Percentiles rank a stretch among this genome's conserved stretches.
phyloP scores from a whole-genome alignment of 2,797 vertebrate genomes.

The Notamacropus eugenii region DNA sequence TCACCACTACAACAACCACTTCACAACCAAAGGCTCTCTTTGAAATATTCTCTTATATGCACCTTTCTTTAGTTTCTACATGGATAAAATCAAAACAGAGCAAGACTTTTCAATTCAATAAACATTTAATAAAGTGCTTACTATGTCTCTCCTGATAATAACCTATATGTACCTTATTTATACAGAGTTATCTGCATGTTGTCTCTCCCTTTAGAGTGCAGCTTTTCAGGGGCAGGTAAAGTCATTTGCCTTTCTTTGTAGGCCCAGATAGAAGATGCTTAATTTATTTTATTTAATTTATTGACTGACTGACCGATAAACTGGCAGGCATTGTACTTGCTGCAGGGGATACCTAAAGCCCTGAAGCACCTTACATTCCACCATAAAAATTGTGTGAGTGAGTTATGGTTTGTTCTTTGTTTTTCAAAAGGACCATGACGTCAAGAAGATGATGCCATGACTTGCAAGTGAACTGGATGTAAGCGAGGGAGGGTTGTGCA shows the following conservation, averaged over 20 bases:
- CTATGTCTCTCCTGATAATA: background rate
- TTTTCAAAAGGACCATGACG: no score
- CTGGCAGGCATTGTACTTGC: background rate
- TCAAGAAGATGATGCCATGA: no score
- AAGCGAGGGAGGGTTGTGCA: no score
- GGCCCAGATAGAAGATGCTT: background rate
- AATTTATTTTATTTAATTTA: background rate
- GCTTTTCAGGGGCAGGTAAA: background rate
- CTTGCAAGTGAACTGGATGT: no score
- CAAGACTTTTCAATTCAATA: background rate
- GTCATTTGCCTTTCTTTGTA: background rate
- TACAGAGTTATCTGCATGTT: background rate
- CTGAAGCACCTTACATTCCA: background rate
- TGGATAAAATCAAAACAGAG: background rate
- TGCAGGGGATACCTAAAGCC: background rate
- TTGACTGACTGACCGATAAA: background rate
- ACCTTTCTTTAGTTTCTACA: background rate
- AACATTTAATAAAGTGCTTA: background rate
- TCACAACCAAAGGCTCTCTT: background rate
- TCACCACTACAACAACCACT: background rate
- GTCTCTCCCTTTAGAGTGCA: background rate
- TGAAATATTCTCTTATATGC: background rate
- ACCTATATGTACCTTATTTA: background rate
- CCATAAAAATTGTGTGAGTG: background rate
- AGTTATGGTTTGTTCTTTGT: no score